Evolutionary conservation across 2,797 vertebrate species (phyloP), one percentile per base, ranked within the genome.

Genomic region (Spinibarbus caldwelli): DNA sequence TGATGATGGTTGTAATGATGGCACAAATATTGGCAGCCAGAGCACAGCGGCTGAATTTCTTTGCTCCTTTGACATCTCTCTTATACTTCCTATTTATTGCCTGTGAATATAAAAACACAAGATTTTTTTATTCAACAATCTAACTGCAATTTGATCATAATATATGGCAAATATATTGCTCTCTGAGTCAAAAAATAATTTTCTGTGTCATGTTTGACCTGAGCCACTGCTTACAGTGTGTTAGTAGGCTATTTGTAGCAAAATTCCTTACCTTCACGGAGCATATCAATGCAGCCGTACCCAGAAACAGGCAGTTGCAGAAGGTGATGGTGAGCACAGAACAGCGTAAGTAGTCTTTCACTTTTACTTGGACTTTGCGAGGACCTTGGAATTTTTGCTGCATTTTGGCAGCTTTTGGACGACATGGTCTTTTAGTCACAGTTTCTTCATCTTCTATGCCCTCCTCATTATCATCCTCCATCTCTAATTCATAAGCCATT

Each of bases 261-360:
- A 5, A 59, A 17, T 21, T 43, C 34, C 19, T 78, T 78, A 78
- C 76, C 54, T 62, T 62, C 29, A 62, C 43, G 15, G 76, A 78
- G 54, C 23, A 78, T 23, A 19, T 5, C 43, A 84, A 2, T 34
- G 82, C 72, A 62, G 64, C 19, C 6, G 17, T 45, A 9, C 43
- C 72, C 6, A 84, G 72, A 49, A 62, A 38, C 57, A 84, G 31
- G 45, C 12, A 67, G 82, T 84, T 84, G 43, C 41, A 67, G 43
- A 77, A 76, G 3, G 73, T 77, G 43, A 5, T 6, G 7, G 19
- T 83, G 6, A 31, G 12, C 4, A 75, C 38, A 34, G 54, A 83
- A 15, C 36, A 64, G 43, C 70, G 0, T 7, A 75, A 14, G 70
- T 64, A 73, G 81, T 75, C 81, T 8, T 82, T 82, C 19, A 76